These are phyloP conservation scores for Eulimnadia texana DNA, from an alignment of 1,140 invertebrate species.

Conservation along the genomic window DNA sequence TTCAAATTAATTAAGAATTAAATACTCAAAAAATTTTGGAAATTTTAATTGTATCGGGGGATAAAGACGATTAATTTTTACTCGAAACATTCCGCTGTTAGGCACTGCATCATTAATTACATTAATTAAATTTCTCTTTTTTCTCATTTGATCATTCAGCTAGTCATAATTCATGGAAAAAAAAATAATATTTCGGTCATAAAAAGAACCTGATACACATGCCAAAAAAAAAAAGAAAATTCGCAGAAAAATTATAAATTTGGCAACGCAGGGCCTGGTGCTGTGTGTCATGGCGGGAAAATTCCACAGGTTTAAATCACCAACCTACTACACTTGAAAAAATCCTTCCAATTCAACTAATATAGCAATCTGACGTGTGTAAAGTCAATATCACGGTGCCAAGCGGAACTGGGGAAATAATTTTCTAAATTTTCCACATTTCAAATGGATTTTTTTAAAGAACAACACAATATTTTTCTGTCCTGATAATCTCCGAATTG, in stretches of 20 bases:
- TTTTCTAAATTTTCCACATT: background rate
- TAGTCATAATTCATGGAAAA: background rate
- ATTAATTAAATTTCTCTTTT: too few relatives aligned
- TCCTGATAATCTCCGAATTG: background rate
- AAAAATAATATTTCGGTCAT: background rate
- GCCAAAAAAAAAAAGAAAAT: background rate
- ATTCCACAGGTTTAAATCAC: too few relatives aligned
- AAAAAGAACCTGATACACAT: background rate
- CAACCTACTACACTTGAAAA: too few relatives aligned
- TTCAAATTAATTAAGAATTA: too few relatives aligned
- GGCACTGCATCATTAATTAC: too few relatives aligned
- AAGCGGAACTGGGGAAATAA: background rate
- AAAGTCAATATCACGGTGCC: background rate
- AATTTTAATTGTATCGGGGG: too few relatives aligned
- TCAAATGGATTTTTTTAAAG: background rate
- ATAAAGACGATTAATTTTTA: too few relatives aligned
- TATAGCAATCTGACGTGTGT: too few relatives aligned
- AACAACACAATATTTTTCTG: background rate
- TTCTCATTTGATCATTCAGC: background rate
- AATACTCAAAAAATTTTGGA: too few relatives aligned
- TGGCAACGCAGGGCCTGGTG: background rate
- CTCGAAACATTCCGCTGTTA: too few relatives aligned
- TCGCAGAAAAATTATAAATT: background rate
- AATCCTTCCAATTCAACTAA: too few relatives aligned
- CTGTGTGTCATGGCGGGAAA: background rate